Conservation (phyloP, 2,797 vertebrate genomes). For the Parauchenoglanis punctatus region DNA sequence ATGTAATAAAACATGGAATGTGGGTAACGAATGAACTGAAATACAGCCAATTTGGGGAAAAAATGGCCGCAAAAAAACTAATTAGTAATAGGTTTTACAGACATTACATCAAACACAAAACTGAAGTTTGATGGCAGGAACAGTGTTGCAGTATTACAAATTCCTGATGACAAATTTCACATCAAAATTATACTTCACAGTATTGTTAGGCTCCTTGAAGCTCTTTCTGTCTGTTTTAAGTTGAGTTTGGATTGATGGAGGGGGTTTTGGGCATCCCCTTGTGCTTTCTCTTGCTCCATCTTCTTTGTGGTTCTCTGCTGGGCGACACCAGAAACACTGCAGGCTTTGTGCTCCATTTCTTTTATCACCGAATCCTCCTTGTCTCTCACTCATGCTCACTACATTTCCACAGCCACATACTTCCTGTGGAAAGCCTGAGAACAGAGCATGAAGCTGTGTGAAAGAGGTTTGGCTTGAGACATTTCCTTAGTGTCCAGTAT, state of each 20-base stretch:
- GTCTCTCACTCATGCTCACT: constrained; percentile 7
- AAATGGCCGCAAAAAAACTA: background rate
- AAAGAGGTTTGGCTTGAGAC: background rate
- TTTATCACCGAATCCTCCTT: constrained; percentile 14
- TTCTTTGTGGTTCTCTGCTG: constrained; percentile 25
- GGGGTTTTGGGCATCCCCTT: background rate
- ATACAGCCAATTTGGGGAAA: background rate
- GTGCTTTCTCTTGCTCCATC: constrained; percentile 14
- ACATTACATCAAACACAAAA: background rate
- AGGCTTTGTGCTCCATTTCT: constrained; percentile 43
- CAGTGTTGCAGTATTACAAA: background rate
- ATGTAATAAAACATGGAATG: background rate
- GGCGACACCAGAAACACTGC: constrained; percentile 33
- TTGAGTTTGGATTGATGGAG: constrained; percentile 31
- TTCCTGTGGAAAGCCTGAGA: constrained; percentile 32
- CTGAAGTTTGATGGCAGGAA: background rate
- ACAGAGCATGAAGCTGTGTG: background rate
- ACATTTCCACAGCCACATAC: constrained; percentile 13
- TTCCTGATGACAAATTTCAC: background rate
- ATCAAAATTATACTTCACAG: background rate
- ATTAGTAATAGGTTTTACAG: background rate
- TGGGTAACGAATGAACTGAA: background rate
- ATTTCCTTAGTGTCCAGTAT: background rate
- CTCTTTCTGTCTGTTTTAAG: background rate
- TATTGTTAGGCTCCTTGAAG: background rate